Evolutionary conservation across 2,888 invertebrate species (phyloP).

Genomic region (Caenorhabditis japonica): DNA sequence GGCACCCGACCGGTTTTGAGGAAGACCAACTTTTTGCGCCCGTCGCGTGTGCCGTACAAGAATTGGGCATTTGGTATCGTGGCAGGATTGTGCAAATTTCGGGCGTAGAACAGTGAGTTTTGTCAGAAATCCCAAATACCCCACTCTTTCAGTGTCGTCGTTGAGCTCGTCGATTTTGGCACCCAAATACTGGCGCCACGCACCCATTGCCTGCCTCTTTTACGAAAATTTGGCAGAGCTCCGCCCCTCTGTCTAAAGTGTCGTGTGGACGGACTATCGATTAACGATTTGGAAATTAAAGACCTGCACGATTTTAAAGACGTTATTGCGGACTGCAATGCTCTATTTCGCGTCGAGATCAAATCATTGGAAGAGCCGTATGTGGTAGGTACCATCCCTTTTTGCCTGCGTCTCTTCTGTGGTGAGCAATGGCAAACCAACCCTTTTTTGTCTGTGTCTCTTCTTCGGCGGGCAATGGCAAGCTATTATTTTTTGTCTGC

Average conservation of each 20-base stretch:
- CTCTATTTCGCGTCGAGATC: slow-evolving; percentile 44
- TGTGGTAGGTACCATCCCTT: slow-evolving; percentile 12
- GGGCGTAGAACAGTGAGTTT: slow-evolving; percentile 43
- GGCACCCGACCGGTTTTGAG: not conserved
- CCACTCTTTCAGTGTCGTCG: slow-evolving; percentile 32
- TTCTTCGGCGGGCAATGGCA: too few species aligned
- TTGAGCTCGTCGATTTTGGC: slow-evolving; percentile 48
- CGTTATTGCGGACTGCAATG: slow-evolving; percentile 36
- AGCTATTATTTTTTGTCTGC: too few species aligned
- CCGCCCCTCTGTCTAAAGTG: slow-evolving; percentile 52
- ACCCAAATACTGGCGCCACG: slow-evolving; percentile 29
- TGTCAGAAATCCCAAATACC: not conserved
- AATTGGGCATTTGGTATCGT: slow-evolving; percentile 43
- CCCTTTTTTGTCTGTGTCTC: too few species aligned
- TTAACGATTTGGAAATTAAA: slow-evolving; percentile 44
- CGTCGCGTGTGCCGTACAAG: slow-evolving; percentile 40
- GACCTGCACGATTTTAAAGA: slow-evolving; percentile 43
- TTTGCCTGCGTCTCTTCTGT: too few species aligned
- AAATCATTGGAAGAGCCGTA: slow-evolving; percentile 43
- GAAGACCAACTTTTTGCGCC: slow-evolving; percentile 21
- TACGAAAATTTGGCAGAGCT: slow-evolving; percentile 34
- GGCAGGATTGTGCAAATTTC: slow-evolving; percentile 41
- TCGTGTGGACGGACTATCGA: slow-evolving; percentile 26
- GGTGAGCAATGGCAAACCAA: too few species aligned
- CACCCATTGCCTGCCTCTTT: slow-evolving; percentile 20